A percentile compares a stretch with the other conserved stretches of the same genome.
Evolutionary conservation across 2,113 vertebrate species (phyloP).

Genomic region (Heliornis fulica): DNA sequence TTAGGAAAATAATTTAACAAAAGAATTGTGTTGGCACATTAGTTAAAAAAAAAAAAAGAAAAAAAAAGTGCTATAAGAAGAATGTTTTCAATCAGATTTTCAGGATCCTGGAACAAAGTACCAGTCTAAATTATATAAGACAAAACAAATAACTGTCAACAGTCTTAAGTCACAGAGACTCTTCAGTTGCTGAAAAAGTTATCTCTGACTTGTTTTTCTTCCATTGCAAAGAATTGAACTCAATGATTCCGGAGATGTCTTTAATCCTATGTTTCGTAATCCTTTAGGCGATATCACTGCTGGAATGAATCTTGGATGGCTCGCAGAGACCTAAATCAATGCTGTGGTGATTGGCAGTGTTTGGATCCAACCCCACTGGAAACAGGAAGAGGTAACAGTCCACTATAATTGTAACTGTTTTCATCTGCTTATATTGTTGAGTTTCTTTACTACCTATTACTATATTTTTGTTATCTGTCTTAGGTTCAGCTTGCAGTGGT

Average conservation of each 20-base stretch:
- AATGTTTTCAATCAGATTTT: neutral
- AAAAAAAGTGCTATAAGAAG: neutral
- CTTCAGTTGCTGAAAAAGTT: neutral
- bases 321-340: slow-evolving; percentile 51
- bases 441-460: neutral
- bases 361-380: slow-evolving; percentile 62
- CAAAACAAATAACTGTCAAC: neutral
- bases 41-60: neutral
- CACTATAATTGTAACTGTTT: neutral
- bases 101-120: neutral
- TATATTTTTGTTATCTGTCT: neutral
- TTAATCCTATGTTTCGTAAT: neutral
- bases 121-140: neutral
- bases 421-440: neutral
- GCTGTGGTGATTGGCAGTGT: slow-evolving; percentile 56
- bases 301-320: slow-evolving; percentile 64
- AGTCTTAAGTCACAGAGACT: neutral
- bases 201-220: neutral
- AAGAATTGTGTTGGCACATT: neutral
- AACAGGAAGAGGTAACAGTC: slow-evolving; percentile 28
- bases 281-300: slow-evolving; percentile 41
- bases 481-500: slow-evolving; percentile 60
- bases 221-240: neutral
- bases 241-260: neutral
- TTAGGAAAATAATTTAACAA: neutral